Conservation (phyloP, 2,888 invertebrate species). For the Elmis aenea region DNA sequence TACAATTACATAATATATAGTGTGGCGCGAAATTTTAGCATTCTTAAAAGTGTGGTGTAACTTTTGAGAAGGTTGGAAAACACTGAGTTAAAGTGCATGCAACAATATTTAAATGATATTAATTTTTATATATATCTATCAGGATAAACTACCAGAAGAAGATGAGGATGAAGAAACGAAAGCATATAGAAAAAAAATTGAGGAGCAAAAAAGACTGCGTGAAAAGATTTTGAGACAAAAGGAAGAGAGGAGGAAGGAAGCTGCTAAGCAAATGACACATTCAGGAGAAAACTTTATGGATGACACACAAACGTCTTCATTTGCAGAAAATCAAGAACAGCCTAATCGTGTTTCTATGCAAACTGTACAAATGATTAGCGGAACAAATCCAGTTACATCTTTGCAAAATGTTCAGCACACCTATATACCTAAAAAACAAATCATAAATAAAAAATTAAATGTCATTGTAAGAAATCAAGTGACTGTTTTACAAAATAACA, state of each 20-base stretch:
- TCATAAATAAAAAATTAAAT: neutral
- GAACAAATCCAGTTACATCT: too few species aligned
- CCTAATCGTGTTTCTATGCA: too few species aligned
- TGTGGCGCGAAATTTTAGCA: too few species aligned
- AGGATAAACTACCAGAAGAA: conserved; percentile 27
- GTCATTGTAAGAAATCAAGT: neutral
- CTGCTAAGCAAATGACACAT: conserved; percentile 40
- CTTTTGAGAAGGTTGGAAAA: too few species aligned
- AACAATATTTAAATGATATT: too few species aligned
- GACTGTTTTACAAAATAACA: neutral
- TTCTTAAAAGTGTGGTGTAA: too few species aligned
- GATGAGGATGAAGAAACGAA: conserved; percentile 51
- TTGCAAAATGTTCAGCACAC: too few species aligned
- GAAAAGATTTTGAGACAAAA: conserved; percentile 48
- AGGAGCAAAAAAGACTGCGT: conserved; percentile 48
- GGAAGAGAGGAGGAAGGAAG: conserved; percentile 47
- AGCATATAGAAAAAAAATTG: conserved; percentile 47
- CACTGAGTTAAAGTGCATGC: too few species aligned
- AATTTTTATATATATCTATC: too few species aligned
- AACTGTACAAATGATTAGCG: neutral
- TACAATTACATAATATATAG: too few species aligned
- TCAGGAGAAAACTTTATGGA: neutral
- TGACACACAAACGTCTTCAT: neutral
- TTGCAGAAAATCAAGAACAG: neutral
- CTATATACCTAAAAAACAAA: too few species aligned